phyloP scores from a whole-genome alignment of 2,113 vertebrate genomes.

The Myxocyprinus asiaticus region DNA sequence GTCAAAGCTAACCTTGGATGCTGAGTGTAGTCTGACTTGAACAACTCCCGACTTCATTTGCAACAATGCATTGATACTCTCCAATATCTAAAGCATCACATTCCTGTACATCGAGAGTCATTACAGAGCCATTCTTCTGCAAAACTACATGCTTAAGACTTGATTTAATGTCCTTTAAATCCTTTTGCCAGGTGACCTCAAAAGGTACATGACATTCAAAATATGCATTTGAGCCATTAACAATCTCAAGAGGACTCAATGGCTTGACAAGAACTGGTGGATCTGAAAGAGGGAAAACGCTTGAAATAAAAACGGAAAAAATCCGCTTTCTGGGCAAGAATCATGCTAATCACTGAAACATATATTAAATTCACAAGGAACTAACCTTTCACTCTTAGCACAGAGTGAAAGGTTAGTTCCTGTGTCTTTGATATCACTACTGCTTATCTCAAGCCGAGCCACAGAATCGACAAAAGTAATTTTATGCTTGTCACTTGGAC shows the following conservation, averaged over 20 bases:
- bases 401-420: constrained; percentile 92
- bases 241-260: constrained; percentile 79
- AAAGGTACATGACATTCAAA: constrained; percentile 90
- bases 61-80: constrained; percentile 90
- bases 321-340: background rate
- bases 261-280: constrained; percentile 86
- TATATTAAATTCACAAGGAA: constrained; percentile 40
- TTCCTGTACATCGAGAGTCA: constrained; percentile 81
- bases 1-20: constrained; percentile 88
- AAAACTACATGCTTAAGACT: constrained; percentile 86
- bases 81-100: constrained; percentile 87
- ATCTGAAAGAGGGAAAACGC: constrained; percentile 76
- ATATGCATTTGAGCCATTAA: constrained; percentile 80
- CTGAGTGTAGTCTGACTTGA: constrained; percentile 82
- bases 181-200: constrained; percentile 91
- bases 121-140: constrained; percentile 76
- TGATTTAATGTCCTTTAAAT: constrained; percentile 88
- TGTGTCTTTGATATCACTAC: constrained; percentile 81
- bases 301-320: background rate
- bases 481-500: constrained; percentile 74
- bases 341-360: background rate
- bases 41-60: constrained; percentile 92
- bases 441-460: constrained; percentile 83
- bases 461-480: constrained; percentile 83
- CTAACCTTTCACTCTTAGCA: constrained; percentile 97